Conservation (phyloP, 2,797 vertebrate genomes). For the Acanthornis magna region DNA sequence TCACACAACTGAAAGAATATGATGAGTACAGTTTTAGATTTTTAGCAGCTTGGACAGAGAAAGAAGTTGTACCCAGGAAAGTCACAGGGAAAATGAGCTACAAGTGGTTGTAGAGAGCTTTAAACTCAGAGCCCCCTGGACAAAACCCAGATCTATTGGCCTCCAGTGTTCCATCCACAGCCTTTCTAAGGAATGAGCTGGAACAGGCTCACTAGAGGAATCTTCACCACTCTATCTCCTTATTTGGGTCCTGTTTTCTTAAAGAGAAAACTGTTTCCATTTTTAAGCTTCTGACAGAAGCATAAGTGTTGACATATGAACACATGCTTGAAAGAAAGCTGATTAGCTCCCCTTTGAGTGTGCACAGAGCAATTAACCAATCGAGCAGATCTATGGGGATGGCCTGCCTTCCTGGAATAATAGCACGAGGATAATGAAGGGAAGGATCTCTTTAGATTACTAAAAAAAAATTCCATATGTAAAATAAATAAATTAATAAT, state of each 20-base stretch:
- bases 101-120: slow-evolving; percentile 72
- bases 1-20: background rate
- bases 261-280: slow-evolving; percentile 74
- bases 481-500: background rate
- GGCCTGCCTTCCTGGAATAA: background rate
- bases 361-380: slow-evolving; percentile 32
- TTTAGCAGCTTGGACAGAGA: background rate
- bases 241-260: slow-evolving; percentile 87
- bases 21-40: background rate
- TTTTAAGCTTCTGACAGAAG: slow-evolving; percentile 78
- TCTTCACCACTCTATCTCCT: slow-evolving; percentile 75
- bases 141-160: slow-evolving; percentile 76
- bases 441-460: background rate
- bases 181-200: slow-evolving; percentile 75
- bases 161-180: slow-evolving; percentile 75
- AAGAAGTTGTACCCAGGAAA: background rate
- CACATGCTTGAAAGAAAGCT: slow-evolving; percentile 49
- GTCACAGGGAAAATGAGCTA: slow-evolving; percentile 66
- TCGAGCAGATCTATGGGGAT: background rate
- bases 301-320: slow-evolving; percentile 50
- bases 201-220: slow-evolving; percentile 66
- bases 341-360: slow-evolving; percentile 51
- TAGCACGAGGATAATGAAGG: background rate
- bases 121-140: slow-evolving; percentile 81
- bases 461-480: background rate